Base-by-base conservation (phyloP, 2,113 vertebrate genomes). In the Scomber colias region DNA sequence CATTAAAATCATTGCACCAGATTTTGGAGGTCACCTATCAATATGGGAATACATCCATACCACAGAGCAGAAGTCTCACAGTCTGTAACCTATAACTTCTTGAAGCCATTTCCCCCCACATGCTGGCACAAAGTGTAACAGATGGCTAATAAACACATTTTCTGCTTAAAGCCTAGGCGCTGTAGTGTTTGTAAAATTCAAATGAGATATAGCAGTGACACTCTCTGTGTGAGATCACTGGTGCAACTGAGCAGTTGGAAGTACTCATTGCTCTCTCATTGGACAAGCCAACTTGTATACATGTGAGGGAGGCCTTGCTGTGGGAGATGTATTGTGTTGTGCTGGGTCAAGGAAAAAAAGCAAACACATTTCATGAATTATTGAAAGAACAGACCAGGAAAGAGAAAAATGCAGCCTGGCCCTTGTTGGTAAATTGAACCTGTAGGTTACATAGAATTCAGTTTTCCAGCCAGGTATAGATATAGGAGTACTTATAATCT, bases 121-220 rank as follows among this genome's bases (percentile, higher is more conserved):
- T 77, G 44, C 78, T 87, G 83, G 69, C 85, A 78, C 67, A 62
- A 71, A 57, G 61, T 24, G 73, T 66, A 91, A 84, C 93, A 93
- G 91, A 92, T 92, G 92, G 92, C 90, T 90, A 90, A 92, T 93
- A 92, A 92, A 93, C 92, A 92, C 90, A 89, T 92, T 88, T 87
- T 79, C 89, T 71, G 81, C 83, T 89, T 85, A 82, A 89, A 92
- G 78, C 81, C 77, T 66, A 40, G 83, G 68, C 81, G 69, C 81
- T 68, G 78, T 87, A 59, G 78, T 79, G 79, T 90, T 89, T 88
- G 91, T 90, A 82, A 91, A 90, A 92, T 91, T 92, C 79, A 90
- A 93, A 92, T 92, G 91, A 88, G 85, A 88, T 86, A 77, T 83
- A 76, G 81, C 82, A 81, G 79, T 79, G 84, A 86, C 88, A 81